Percentiles rank a stretch among this genome's conserved stretches.
phyloP scores from a whole-genome alignment of 2,113 vertebrate genomes.

The Melanostigma gelatinosum region DNA sequence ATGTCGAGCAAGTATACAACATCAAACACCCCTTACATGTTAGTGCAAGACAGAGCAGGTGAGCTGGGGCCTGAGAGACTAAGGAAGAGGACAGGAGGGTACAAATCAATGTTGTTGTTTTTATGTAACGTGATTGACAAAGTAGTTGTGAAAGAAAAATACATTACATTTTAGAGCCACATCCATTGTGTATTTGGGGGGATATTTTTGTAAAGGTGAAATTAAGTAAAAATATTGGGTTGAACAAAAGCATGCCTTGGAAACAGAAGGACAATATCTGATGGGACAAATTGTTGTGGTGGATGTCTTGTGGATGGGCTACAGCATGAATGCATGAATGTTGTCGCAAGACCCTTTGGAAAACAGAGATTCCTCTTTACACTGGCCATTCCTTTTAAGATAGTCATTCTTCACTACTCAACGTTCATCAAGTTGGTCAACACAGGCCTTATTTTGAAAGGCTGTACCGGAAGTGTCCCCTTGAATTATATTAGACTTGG shows the following conservation, averaged over 20 bases:
- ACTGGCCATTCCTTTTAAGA: not conserved
- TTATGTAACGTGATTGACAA: not conserved
- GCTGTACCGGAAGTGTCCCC: not conserved
- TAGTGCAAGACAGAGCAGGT: not conserved
- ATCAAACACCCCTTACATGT: not conserved
- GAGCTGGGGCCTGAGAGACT: not conserved
- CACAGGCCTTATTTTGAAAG: slow-evolving; percentile 41
- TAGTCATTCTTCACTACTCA: not conserved
- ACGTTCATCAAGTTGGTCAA: not conserved
- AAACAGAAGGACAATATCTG: too few species aligned
- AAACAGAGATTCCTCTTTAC: not conserved
- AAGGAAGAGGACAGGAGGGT: not conserved
- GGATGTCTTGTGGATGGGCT: not conserved
- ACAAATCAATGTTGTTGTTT: not conserved
- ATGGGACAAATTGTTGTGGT: not conserved
- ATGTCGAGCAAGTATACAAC: not conserved
- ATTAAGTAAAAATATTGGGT: not conserved
- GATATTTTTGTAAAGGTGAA: not conserved
- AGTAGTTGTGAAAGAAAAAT: not conserved
- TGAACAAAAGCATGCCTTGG: not conserved
- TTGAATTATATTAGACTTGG: not conserved
- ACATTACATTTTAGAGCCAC: not conserved
- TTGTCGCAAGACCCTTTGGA: not conserved
- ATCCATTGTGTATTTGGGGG: not conserved
- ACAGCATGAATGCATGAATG: not conserved